Conservation (phyloP, 2,888 invertebrate genomes). For the Cataglyphis cursor region DNA sequence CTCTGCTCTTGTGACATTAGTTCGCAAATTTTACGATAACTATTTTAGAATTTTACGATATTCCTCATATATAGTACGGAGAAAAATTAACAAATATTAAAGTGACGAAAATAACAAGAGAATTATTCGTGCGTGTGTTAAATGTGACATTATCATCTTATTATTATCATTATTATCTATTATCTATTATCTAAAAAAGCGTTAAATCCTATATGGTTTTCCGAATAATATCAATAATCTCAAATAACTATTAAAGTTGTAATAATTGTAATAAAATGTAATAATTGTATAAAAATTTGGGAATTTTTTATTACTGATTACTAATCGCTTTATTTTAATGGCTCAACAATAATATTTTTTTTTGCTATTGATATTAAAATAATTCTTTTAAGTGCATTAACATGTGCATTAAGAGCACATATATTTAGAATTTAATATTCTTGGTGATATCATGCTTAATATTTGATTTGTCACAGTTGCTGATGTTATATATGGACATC, state of each 20-base stretch:
- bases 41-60: background rate
- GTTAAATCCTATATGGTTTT: background rate
- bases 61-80: background rate
- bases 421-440: background rate
- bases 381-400: conserved; percentile 1
- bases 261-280: background rate
- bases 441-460: conserved; percentile 20
- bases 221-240: background rate
- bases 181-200: background rate
- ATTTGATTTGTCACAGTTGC: background rate
- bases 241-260: background rate
- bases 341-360: background rate
- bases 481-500: conserved; percentile 61
- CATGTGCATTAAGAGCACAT: conserved; percentile 8
- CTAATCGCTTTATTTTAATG: background rate
- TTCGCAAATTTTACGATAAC: conserved; percentile 14
- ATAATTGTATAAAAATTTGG: background rate
- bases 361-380: background rate
- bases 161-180: too few species aligned
- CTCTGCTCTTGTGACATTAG: conserved; percentile 48
- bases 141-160: background rate
- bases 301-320: background rate
- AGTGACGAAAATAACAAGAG: conserved; percentile 16
- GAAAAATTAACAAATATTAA: background rate
- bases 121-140: background rate